A percentile compares a stretch with the other conserved stretches of the same genome.
Evolutionary conservation across 2,797 vertebrate genomes (phyloP).

Genomic region (Catamblyrhynchus diadema): DNA sequence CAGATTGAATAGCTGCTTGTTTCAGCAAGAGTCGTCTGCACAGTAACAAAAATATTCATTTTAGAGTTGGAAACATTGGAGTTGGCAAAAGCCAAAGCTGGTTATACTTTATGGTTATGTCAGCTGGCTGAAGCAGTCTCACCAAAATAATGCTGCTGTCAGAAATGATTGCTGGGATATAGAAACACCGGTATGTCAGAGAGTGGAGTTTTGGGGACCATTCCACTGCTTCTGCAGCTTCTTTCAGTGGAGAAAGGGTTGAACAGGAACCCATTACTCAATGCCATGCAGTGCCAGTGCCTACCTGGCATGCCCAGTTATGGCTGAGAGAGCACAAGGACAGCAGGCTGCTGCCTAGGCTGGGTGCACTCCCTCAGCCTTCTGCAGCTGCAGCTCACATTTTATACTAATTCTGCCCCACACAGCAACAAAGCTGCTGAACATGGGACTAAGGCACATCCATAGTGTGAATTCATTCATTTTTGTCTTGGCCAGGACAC

Average conservation of each 20-base stretch:
- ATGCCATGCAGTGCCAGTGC: no score
- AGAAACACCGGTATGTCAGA: background rate
- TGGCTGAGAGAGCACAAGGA: background rate
- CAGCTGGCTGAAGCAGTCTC: background rate
- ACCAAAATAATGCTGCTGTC: background rate
- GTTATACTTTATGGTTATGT: background rate
- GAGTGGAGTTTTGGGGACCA: background rate
- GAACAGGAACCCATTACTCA: background rate
- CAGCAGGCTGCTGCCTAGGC: background rate
- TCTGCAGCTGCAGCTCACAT: background rate
- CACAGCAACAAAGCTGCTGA: background rate
- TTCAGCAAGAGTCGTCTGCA: background rate
- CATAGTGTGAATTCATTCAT: accelerated
- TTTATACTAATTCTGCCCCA: background rate
- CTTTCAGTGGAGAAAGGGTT: background rate
- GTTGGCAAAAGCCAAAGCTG: background rate
- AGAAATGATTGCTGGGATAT: background rate
- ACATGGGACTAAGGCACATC: background rate
- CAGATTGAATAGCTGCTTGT: background rate
- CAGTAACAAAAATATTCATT: background rate
- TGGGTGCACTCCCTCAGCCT: background rate
- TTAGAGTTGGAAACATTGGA: background rate
- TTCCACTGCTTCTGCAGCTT: background rate
- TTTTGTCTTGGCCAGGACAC: accelerated
- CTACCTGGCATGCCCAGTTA: background rate